Conservation (phyloP, 1,140 invertebrate genomes). For the Drosophila triauraria region DNA sequence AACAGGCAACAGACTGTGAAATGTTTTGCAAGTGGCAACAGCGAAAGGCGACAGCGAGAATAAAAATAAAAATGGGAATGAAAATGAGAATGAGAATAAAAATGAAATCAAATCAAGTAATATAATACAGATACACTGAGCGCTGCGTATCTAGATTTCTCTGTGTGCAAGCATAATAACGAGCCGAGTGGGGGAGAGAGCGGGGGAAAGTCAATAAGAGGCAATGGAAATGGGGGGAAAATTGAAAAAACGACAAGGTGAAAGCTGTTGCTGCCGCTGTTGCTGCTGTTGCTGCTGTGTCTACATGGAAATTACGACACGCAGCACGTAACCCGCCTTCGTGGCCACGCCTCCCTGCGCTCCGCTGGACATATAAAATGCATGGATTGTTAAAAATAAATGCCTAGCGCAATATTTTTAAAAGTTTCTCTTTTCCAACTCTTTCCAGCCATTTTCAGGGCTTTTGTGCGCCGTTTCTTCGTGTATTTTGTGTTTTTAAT, state of each 20-base stretch:
- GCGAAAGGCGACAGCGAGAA: background rate
- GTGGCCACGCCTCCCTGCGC: constrained; percentile 14
- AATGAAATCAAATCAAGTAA: constrained; percentile 54
- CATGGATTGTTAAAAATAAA: constrained; percentile 78
- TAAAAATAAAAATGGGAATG: background rate
- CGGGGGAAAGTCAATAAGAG: constrained; percentile 41
- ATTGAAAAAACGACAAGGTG: constrained; percentile 80
- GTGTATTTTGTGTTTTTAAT: constrained; percentile 66
- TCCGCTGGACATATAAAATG: constrained; percentile 64
- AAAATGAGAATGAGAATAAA: constrained; percentile 27
- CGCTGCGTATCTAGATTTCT: background rate
- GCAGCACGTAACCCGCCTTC: constrained; percentile 35
- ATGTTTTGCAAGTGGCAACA: constrained; percentile 63
- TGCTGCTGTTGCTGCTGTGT: constrained; percentile 38
- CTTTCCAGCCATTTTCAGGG: background rate
- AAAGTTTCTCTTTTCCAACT: constrained; percentile 44
- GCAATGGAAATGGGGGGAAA: constrained; percentile 53
- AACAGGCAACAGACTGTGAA: constrained; percentile 69
- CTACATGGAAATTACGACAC: constrained; percentile 77
- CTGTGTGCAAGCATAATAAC: constrained; percentile 3
- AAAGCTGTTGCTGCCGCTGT: constrained; percentile 50
- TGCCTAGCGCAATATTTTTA: constrained; percentile 74
- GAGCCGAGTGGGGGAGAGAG: background rate
- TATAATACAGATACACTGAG: constrained; percentile 39
- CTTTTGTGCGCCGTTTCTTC: constrained; percentile 30